These are phyloP conservation scores for Biston stratarius DNA, from an alignment of 2,888 invertebrate species.

Conservation along the genomic window DNA sequence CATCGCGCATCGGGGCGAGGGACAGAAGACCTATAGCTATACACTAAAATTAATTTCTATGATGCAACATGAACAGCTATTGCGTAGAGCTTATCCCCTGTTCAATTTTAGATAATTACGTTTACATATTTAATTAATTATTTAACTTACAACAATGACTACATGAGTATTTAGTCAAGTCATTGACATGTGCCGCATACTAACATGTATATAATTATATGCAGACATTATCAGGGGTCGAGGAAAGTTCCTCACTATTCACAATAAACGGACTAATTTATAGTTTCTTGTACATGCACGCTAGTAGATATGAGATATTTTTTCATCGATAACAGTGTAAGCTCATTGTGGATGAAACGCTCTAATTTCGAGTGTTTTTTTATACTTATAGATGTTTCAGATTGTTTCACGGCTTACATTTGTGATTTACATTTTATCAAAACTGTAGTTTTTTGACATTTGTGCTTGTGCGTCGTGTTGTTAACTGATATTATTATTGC, in stretches of 20 bases:
- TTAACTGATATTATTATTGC: no score
- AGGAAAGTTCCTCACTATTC: background rate
- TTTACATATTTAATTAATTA: background rate
- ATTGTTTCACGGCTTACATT: no score
- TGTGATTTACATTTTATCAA: no score
- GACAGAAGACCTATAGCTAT: no score
- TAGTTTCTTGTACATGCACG: background rate
- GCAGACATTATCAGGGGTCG: slow-evolving; percentile 7
- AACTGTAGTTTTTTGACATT: no score
- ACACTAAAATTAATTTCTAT: no score
- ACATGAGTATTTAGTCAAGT: slow-evolving; percentile 10
- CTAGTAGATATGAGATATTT: background rate
- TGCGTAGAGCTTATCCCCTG: background rate
- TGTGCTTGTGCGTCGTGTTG: no score
- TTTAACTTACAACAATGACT: background rate
- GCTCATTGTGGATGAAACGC: no score
- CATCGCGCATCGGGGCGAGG: no score
- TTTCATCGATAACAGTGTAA: slow-evolving; percentile 1
- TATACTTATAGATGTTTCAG: no score
- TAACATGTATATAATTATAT: background rate
- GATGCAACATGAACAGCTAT: background rate
- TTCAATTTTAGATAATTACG: background rate
- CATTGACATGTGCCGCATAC: background rate
- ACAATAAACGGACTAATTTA: background rate
- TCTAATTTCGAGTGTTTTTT: no score